Base-by-base conservation (phyloP, 2,888 invertebrate species). In the Thera britannica region DNA sequence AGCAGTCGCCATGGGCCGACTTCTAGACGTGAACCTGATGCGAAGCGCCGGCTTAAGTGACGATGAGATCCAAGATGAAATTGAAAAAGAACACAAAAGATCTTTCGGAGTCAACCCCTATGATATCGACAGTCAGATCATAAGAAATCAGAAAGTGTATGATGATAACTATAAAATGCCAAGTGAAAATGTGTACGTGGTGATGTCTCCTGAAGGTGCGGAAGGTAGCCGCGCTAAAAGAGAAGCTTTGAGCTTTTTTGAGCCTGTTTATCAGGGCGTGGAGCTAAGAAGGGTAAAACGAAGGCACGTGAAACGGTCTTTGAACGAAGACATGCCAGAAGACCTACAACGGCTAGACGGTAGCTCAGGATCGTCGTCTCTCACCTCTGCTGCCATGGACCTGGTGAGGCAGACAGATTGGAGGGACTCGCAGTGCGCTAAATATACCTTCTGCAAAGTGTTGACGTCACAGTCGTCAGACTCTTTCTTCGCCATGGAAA, bases 361-460 rank as follows among this genome's bases (percentile, higher is more conserved):
- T 38, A 77, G 72, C 34, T 75, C 83, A 0, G 79, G 81, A 1
- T 70, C 85, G 34, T 85, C 90, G 3, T 84, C 87, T 3, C 77
- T 93, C 67, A 92, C 91, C 8, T 84, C 90, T 36, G 90, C 92
- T 1, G 93, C 93, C 1, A 80, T 94, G 85, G 88, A 93, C 69
- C 82, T 94, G 72, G 94, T 94, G 71, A 87, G 85, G 67, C 92
- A 90, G 73, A 94, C 94, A 0, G 95, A 96, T 79, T 97, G 97
- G 97, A 94, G 95, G 44, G 95, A 96, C 85, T 96, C 97, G 2
- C 96, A 96, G 63, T 97, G 97, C 82, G 96, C 97, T 2, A 97
- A 97, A 83, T 95, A 94, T 78, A 95, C 97, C 73, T 97, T 97
- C 88, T 97, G 97, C 86, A 96, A 96, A 79, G 96, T 96, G 55